Evolutionary conservation across 1,140 invertebrate species (phyloP).

Genomic region (Drosophila ficusphila): DNA sequence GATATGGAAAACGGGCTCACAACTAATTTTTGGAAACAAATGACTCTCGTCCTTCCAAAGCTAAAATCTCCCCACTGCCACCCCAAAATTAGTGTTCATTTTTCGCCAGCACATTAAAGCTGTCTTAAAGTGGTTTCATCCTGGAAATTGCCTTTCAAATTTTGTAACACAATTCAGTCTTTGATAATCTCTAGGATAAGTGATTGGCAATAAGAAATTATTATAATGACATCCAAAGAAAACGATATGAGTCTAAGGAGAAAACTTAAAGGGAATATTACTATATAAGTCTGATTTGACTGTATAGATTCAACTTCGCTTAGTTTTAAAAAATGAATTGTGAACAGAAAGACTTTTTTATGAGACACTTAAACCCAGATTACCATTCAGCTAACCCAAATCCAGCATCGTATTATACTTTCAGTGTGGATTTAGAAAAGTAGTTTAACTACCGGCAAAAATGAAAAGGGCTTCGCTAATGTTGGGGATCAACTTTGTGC

Average conservation of each 20-base stretch:
- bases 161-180: slow-evolving; percentile 11
- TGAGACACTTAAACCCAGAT: neutral
- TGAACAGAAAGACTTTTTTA: too few relatives aligned
- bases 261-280: too few relatives aligned
- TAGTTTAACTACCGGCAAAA: neutral
- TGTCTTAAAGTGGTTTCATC: slow-evolving; percentile 17
- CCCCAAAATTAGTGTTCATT: neutral
- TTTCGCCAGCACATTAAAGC: slow-evolving; percentile 20
- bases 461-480: slow-evolving; percentile 5
- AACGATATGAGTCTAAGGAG: neutral
- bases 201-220: slow-evolving; percentile 33
- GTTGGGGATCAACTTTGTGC: slow-evolving; percentile 2
- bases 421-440: neutral
- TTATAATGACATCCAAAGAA: neutral
- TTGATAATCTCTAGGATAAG: slow-evolving; percentile 25
- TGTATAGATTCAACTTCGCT: neutral
- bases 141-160: slow-evolving; percentile 2
- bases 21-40: slow-evolving; percentile 77
- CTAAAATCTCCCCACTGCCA: neutral
- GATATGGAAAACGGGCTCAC: slow-evolving; percentile 68
- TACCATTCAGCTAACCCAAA: neutral
- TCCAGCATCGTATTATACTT: too few relatives aligned
- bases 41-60: slow-evolving; percentile 48
- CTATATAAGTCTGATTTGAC: too few relatives aligned
- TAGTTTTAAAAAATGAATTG: too few relatives aligned